Conservation (phyloP, 23 tunicate genomes). For the Clavelina lepadiformis region DNA sequence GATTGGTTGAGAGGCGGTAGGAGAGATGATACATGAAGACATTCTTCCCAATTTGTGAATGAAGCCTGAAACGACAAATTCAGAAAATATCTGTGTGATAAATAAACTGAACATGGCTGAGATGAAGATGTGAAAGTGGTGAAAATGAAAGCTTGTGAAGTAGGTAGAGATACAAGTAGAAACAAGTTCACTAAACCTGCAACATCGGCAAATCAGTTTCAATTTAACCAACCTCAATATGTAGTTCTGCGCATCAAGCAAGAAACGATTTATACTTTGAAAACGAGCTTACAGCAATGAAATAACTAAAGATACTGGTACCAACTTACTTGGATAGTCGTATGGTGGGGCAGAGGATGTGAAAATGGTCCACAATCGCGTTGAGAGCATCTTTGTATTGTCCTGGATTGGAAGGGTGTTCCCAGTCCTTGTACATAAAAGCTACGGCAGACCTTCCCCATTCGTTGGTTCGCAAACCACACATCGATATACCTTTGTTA, state of each 20-base stretch:
- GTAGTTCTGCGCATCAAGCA: too few relatives aligned
- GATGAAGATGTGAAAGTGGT: too few relatives aligned
- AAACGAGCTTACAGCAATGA: too few relatives aligned
- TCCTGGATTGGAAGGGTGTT: constrained; percentile 25
- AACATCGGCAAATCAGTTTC: too few relatives aligned
- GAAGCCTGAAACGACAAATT: constrained; percentile 29
- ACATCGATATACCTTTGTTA: constrained; percentile 16
- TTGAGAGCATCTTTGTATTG: constrained; percentile 57
- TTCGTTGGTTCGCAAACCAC: constrained; percentile 44
- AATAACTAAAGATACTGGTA: too few relatives aligned
- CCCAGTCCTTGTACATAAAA: constrained; percentile 60
- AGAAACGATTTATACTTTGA: too few relatives aligned
- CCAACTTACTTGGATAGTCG: constrained; percentile 13
- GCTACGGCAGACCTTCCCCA: constrained; percentile 40
- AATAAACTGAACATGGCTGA: too few relatives aligned
- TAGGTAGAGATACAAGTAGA: too few relatives aligned
- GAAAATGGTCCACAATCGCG: constrained; percentile 48
- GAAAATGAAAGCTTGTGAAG: too few relatives aligned
- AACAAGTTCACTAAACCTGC: too few relatives aligned
- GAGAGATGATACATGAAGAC: constrained; percentile 44
- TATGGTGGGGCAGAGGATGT: constrained; percentile 38
- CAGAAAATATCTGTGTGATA: too few relatives aligned
- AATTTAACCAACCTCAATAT: too few relatives aligned
- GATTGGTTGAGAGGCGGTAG: constrained; percentile 44
- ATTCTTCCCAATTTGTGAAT: constrained; percentile 15